Evolutionary conservation across 1,140 invertebrate genomes (phyloP).

Genomic region (Caenorhabditis elegans): WBcel235 BX284602.5:13325001-13325500

Average conservation of each 20-base stretch:
- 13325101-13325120: conserved; percentile 11
- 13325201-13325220: background rate
- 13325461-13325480: conserved; percentile 5
- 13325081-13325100: background rate
- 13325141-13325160: background rate
- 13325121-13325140: background rate
- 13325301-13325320: background rate
- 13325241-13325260: background rate
- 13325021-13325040: conserved; percentile 10
- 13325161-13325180: background rate
- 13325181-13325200: background rate
- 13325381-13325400: too few relatives aligned
- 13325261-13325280: conserved; percentile 54
- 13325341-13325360: background rate
- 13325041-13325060: conserved; percentile 9
- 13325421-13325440: conserved; percentile 48
- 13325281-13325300: conserved; percentile 45
- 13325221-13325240: conserved; percentile 18
- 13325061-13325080: conserved; percentile 9
- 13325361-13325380: background rate
- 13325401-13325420: conserved; percentile 53
- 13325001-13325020: background rate
- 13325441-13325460: background rate
- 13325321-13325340: background rate
- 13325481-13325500: conserved; percentile 3